Percentiles rank a stretch among this genome's conserved stretches.
Conservation (phyloP, 2,797 vertebrate genomes). For the Cryptoblepharus egeriae region DNA sequence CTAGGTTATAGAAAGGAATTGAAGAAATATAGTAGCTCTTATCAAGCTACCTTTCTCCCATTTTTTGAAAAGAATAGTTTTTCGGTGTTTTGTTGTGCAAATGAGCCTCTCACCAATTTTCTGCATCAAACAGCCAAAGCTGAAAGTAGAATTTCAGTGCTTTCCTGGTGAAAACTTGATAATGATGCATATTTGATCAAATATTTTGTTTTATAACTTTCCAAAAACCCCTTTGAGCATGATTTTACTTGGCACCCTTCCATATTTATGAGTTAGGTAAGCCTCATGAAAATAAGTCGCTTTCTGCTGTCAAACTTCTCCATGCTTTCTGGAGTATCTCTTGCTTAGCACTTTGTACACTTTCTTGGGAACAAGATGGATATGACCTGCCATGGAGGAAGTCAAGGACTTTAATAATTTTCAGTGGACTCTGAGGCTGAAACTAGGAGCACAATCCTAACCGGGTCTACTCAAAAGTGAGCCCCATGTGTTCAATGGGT, state of each 20-base stretch:
- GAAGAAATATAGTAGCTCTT: conserved; percentile 21
- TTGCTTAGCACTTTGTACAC: not conserved
- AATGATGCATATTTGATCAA: conserved; percentile 63
- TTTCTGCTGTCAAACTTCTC: conserved; percentile 31
- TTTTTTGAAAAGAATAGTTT: not conserved
- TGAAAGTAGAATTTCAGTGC: conserved; percentile 35
- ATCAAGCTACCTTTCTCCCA: conserved; percentile 22
- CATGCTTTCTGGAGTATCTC: conserved; percentile 22
- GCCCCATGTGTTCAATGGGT: too few relatives aligned
- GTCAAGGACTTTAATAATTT: not conserved
- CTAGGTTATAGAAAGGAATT: conserved; percentile 18
- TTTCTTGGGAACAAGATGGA: not conserved
- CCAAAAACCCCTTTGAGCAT: conserved; percentile 37
- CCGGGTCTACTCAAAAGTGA: too few relatives aligned
- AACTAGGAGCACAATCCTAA: too few relatives aligned
- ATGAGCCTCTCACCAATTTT: conserved; percentile 54
- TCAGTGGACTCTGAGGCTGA: not conserved
- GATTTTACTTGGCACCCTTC: conserved; percentile 40
- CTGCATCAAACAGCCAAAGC: conserved; percentile 55
- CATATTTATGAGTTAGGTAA: not conserved
- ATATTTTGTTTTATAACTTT: conserved; percentile 65
- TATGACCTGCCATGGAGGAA: not conserved
- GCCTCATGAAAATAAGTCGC: not conserved
- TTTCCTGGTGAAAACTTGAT: conserved; percentile 61
- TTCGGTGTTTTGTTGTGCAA: conserved; percentile 63